Percentiles rank a stretch among this genome's conserved stretches.
phyloP scores from a whole-genome alignment of 1,140 invertebrate genomes.

The Dendrolimus punctatus region DNA sequence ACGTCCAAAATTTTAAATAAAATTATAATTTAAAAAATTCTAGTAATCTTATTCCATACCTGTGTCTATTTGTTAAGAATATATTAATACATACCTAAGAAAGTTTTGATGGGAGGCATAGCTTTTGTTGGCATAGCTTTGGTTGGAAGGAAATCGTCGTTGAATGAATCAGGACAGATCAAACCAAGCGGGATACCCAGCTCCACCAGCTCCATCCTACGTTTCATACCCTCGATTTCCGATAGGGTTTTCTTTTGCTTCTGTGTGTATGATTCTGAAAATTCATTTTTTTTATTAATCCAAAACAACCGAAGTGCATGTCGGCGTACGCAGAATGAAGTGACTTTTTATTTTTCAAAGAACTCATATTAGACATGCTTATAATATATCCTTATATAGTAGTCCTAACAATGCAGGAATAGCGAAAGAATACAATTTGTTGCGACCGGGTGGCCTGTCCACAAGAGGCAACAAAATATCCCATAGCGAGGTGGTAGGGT shows the following conservation, averaged over 20 bases:
- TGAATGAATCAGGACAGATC: slow-evolving; percentile 43
- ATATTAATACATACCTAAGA: slow-evolving; percentile 36
- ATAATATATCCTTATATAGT: no score
- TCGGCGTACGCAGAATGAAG: no score
- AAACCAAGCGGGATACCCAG: slow-evolving; percentile 60
- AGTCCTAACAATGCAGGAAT: no score
- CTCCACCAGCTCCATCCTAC: slow-evolving; percentile 59
- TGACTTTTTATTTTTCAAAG: no score
- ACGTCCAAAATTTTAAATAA: no score
- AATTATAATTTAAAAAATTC: no score
- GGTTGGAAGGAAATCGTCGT: slow-evolving; percentile 57
- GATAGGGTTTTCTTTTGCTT: slow-evolving; percentile 44
- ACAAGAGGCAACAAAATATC: neutral
- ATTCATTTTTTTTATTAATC: neutral
- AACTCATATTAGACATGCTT: no score
- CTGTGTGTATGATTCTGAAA: slow-evolving; percentile 35
- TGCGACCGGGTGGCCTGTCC: neutral
- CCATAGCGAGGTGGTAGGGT: no score
- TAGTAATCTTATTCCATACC: neutral
- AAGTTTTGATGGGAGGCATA: slow-evolving; percentile 64
- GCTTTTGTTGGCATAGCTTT: slow-evolving; percentile 67
- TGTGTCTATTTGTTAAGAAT: slow-evolving; percentile 3
- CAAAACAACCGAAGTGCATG: neutral
- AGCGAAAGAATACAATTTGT: neutral
- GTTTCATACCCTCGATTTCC: slow-evolving; percentile 63